phyloP scores from a whole-genome alignment of 2,888 invertebrate genomes.

The Lithophane leautieri region DNA sequence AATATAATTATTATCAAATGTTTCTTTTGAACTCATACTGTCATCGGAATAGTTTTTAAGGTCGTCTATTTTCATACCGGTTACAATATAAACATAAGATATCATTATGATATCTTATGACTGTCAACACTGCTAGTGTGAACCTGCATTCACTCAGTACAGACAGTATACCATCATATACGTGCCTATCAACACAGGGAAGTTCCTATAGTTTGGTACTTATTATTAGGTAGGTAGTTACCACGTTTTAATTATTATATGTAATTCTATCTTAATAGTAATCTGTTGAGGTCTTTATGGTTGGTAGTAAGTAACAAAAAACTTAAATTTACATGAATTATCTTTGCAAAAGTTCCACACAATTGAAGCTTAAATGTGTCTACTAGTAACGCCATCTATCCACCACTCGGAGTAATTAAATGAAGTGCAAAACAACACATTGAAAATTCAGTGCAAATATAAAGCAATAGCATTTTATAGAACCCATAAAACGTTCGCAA shows the following conservation, averaged over 20 bases:
- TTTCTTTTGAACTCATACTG: slow-evolving; percentile 47
- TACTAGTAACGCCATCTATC: slow-evolving; percentile 52
- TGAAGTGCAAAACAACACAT: background rate
- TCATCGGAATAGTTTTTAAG: slow-evolving; percentile 35
- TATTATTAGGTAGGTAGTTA: no score
- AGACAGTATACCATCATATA: background rate
- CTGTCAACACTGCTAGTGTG: background rate
- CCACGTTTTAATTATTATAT: background rate
- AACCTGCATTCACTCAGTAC: background rate
- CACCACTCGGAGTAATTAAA: background rate
- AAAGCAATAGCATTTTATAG: background rate
- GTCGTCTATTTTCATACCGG: slow-evolving; percentile 36
- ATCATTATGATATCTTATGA: background rate
- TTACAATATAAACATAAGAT: background rate
- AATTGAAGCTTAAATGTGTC: background rate
- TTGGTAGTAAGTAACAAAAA: background rate
- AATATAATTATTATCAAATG: slow-evolving; percentile 31
- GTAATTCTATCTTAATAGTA: background rate
- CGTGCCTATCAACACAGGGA: background rate
- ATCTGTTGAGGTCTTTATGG: background rate
- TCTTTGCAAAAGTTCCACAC: background rate
- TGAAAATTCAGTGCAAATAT: background rate
- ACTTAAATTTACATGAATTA: background rate
- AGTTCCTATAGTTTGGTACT: no score
- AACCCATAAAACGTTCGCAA: background rate